phyloP scores from a whole-genome alignment of 1,140 invertebrate species.

The Heterodera schachtii region DNA sequence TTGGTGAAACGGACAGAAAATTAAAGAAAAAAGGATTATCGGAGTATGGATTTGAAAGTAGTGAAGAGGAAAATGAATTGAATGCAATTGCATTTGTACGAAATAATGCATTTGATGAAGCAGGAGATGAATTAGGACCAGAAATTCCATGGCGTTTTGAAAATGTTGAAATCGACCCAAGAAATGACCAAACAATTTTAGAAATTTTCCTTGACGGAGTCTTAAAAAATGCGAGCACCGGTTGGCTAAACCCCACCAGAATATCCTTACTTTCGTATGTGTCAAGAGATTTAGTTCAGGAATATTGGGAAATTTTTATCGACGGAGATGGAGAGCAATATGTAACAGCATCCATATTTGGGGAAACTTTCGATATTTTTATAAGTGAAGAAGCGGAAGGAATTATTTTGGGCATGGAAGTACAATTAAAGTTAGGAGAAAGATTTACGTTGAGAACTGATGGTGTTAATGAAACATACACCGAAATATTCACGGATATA shows the following conservation, averaged over 20 bases:
- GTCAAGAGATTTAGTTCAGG: background rate
- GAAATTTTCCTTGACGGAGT: background rate
- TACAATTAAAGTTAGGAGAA: background rate
- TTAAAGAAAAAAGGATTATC: background rate
- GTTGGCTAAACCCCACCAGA: background rate
- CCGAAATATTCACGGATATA: background rate
- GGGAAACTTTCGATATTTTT: background rate
- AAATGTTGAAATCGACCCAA: background rate
- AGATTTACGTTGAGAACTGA: background rate
- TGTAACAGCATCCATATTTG: background rate
- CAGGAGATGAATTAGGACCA: background rate
- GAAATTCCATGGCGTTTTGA: background rate
- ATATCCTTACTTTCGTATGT: background rate
- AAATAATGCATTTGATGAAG: background rate
- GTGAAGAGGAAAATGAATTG: background rate
- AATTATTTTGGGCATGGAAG: background rate
- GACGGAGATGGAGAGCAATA: background rate
- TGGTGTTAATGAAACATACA: background rate
- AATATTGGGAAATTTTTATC: background rate
- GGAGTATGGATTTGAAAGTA: background rate
- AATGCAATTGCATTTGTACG: background rate
- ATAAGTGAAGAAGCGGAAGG: background rate
- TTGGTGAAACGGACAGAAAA: too few relatives aligned
- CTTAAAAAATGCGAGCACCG: background rate
- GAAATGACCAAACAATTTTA: background rate